Evolutionary conservation across 2,888 invertebrate genomes (phyloP).

Genomic region (Tricholauxania praeusta): DNA sequence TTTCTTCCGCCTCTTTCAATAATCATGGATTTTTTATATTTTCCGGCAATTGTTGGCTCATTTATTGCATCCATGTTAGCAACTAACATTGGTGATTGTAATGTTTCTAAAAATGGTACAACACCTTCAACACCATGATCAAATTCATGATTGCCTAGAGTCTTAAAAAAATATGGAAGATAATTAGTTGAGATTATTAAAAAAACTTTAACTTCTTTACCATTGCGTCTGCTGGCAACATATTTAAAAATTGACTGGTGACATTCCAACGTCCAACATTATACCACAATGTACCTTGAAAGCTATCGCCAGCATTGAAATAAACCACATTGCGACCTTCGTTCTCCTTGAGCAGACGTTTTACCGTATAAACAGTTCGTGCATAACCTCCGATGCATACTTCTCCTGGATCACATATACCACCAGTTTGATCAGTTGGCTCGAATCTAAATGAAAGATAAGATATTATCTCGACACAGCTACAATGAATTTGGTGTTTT

Average conservation of each 20-base stretch:
- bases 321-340: constrained; percentile 73
- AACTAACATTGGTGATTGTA: constrained; percentile 76
- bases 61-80: constrained; percentile 79
- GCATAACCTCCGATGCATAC: constrained; percentile 80
- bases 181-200: neutral
- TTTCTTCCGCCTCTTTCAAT: constrained; percentile 73
- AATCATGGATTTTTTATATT: constrained; percentile 75
- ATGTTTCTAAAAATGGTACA: constrained; percentile 75
- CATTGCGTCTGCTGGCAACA: constrained; percentile 81
- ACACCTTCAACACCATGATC: constrained; percentile 81
- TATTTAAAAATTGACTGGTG: constrained; percentile 81
- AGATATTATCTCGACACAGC: neutral
- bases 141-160: constrained; percentile 89
- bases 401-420: constrained; percentile 70
- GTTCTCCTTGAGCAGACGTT: constrained; percentile 66
- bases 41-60: constrained; percentile 76
- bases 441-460: constrained; percentile 70
- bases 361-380: constrained; percentile 73
- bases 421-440: constrained; percentile 72
- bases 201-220: constrained; percentile 64
- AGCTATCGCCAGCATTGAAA: constrained; percentile 86
- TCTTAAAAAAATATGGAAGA: constrained; percentile 69
- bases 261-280: constrained; percentile 80
- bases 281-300: constrained; percentile 89
- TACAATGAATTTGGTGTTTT: too few relatives aligned